Conservation (phyloP, 2,797 vertebrate genomes). For the Sarcoramphus papa region DNA sequence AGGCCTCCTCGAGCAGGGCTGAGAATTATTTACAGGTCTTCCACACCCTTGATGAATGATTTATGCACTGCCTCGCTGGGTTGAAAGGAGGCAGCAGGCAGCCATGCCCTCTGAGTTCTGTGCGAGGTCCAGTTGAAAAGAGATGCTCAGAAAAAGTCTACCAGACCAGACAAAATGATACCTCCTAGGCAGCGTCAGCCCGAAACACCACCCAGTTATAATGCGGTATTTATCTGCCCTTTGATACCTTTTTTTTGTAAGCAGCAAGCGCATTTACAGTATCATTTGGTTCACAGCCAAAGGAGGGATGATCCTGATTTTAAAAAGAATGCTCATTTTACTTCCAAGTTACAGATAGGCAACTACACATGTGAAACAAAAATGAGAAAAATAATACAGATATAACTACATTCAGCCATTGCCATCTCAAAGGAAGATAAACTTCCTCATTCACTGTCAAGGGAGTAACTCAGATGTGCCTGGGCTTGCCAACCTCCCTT, state of each 20-base stretch:
- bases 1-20: neutral
- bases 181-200: neutral
- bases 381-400: neutral
- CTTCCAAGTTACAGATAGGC: rapidly evolving
- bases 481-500: neutral
- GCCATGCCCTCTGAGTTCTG: rapidly evolving
- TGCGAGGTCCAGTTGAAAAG: neutral
- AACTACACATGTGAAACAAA: neutral
- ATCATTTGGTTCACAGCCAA: neutral
- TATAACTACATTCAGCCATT: no score
- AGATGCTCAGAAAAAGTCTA: neutral
- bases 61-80: neutral
- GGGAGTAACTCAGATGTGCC: neutral
- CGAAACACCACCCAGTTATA: rapidly evolving
- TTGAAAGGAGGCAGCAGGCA: neutral
- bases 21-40: neutral
- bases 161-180: neutral
- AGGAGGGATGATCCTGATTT: neutral
- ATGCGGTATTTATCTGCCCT: neutral
- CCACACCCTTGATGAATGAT: neutral
- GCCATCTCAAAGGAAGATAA: neutral
- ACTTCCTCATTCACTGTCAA: neutral
- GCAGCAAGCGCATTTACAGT: neutral
- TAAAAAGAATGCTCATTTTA: neutral
- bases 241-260: neutral